These are phyloP conservation scores for Psilopsiagon aurifrons DNA, from an alignment of 2,113 vertebrate species.

Conservation along the genomic window DNA sequence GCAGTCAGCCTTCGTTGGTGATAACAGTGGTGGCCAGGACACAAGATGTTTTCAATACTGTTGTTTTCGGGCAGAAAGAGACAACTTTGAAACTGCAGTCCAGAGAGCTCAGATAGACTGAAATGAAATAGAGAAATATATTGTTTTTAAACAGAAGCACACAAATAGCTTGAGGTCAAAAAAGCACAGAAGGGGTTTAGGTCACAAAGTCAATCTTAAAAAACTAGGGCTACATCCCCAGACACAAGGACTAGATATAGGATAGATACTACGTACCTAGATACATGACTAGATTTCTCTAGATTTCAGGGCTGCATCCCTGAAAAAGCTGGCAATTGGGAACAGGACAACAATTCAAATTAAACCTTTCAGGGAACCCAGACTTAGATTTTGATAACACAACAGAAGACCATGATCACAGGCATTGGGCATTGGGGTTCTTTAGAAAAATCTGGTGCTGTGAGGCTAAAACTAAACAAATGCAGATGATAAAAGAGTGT, in stretches of 20 bases:
- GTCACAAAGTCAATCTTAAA: neutral
- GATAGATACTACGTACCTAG: too few species aligned
- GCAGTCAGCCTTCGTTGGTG: neutral
- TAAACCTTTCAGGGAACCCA: neutral
- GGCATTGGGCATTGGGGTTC: neutral
- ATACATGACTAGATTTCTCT: neutral
- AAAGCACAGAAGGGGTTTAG: neutral
- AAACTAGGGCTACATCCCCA: neutral
- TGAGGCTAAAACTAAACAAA: neutral
- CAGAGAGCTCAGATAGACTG: neutral
- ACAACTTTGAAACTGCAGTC: neutral
- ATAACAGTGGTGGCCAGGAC: neutral
- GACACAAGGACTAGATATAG: neutral
- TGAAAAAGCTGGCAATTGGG: accelerated
- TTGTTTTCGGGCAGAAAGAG: neutral
- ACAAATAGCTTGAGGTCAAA: neutral
- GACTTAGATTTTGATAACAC: neutral
- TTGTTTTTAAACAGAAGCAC: neutral
- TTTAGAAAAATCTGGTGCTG: neutral
- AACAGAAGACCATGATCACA: neutral
- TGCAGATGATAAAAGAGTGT: neutral
- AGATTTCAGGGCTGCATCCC: neutral
- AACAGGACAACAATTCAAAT: neutral
- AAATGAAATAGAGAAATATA: neutral
- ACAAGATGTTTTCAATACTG: neutral